Base-by-base conservation (phyloP, 2,888 invertebrate genomes). In the Ecliptopera silaceata region DNA sequence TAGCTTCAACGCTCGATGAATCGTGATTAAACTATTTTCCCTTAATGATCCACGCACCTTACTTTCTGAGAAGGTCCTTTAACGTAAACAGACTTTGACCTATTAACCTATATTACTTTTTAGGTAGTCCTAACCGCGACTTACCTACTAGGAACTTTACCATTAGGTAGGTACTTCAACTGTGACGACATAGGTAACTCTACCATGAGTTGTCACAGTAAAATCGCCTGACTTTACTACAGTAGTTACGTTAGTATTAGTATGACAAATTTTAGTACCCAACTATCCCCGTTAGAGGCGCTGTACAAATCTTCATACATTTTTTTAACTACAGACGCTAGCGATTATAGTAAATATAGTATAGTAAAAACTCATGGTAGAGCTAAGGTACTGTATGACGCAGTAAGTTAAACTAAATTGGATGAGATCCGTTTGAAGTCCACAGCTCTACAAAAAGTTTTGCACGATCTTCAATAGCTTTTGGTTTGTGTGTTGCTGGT, bases 21-120 rank as follows among this genome's bases (percentile, higher is more conserved):
- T 46, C 50, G 31, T 44, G 6, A 39, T 39, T 29, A 18, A 38
- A 50, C 42, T 32, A 32, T 44, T 45, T 51, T 36, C 41, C 49
- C 29, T 52, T 43, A 52, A 44, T 53, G 26, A 44, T 17, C 29
- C 38, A 10, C 17, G 45, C 15, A 29, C 18, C 31, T 29, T 2
- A 39, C 49, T 46, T 54, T 59, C 54, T 47, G 50, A 54, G 59
- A 59, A 54, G 26, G 44, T 29, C 58, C 53, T 53, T 53, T 41
- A 42, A 45, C 34, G 53, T 42, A 32, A 45, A 13, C 13, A 31
- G 53, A n/a, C 50, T 50, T 59, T 50, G 54, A 59, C 54, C 59
- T 45, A 46, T 13, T 50, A 3, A 41, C 53, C 41, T 34, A 54
- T 32, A 11, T 44, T 34, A 18, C 11, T 43, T 44, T 38, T 54